phyloP scores from a whole-genome alignment of 2,888 invertebrate genomes.

The Stramonita haemastoma region DNA sequence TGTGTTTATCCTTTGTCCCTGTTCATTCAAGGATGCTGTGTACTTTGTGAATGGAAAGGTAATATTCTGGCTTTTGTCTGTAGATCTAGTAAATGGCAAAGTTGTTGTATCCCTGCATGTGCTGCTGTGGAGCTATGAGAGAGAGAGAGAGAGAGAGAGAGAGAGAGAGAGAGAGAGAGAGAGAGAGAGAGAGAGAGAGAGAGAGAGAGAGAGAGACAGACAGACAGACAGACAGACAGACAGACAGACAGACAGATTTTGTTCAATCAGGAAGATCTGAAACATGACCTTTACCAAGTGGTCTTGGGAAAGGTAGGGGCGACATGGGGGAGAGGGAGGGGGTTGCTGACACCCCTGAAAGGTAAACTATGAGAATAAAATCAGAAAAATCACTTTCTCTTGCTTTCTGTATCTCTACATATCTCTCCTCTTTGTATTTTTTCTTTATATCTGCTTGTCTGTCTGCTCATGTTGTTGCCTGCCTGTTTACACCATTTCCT shows the following conservation, averaged over 20 bases:
- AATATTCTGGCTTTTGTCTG: no score
- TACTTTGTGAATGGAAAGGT: background rate
- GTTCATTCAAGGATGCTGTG: background rate
- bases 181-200: no score
- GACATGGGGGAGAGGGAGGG: background rate
- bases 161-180: no score
- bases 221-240: background rate
- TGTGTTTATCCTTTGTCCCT: background rate
- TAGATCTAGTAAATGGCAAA: no score
- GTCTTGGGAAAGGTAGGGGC: no score
- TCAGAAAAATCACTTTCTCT: background rate
- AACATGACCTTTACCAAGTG: background rate
- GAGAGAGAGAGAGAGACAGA: background rate
- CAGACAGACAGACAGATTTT: background rate
- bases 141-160: no score
- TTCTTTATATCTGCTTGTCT: background rate
- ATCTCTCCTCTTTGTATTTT: background rate
- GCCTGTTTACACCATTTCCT: background rate
- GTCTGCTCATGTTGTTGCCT: background rate
- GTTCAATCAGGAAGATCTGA: background rate
- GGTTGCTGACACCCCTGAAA: background rate
- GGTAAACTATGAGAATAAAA: background rate
- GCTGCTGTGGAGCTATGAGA: no score
- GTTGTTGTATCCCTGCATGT: no score
- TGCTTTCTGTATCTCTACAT: background rate